Base-by-base conservation (phyloP, 2,888 invertebrate species). In the Laothoe populi region DNA sequence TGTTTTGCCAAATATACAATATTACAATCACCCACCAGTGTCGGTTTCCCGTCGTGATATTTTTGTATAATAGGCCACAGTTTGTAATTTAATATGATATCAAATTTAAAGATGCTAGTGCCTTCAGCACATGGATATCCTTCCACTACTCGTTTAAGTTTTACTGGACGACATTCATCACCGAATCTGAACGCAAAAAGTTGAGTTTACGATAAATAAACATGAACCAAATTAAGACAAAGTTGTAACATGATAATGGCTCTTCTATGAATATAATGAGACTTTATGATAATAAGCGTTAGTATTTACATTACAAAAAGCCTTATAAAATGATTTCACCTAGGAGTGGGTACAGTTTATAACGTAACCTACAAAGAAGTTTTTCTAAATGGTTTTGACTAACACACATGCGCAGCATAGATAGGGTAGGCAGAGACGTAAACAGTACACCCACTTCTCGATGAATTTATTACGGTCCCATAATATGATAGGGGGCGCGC, bases 21-120 rank as follows among this genome's bases (percentile, higher is more conserved):
- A 8, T 44, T 44, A 19, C 19, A 8, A 44, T 35, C 16, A 65
- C 77, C 84, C 89, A 95, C 95, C 87, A 96, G 78, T 0, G 96
- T 95, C 24, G 97, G 96, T 87, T 96, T 97, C 44, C 95, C 94
- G 31, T 95, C 90, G 11, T 96, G 94, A 82, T 96, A 95, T 72
- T 94, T 95, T 71, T 95, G 92, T 70, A 97, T 95, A 59, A 97
- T 87, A 0, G 93, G 86, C 78, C 94, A 94, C 2, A 97, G 84
- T 79, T 95, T 96, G 83, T 97, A 97, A 78, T 94, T 96, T n/a
- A 97, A 93, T 16, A 94, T 93, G 65, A 97, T 93, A 73, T 97
- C 97, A 80, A 97, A 97, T 74, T 95, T 95, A 81, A 96, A 97
- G 58, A 95, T 94, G 8, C 93, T 90, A 13, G 91, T 87, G 31